These are phyloP conservation scores for Ridgeia piscesae DNA, from an alignment of 1,140 invertebrate genomes.

Conservation along the genomic window DNA sequence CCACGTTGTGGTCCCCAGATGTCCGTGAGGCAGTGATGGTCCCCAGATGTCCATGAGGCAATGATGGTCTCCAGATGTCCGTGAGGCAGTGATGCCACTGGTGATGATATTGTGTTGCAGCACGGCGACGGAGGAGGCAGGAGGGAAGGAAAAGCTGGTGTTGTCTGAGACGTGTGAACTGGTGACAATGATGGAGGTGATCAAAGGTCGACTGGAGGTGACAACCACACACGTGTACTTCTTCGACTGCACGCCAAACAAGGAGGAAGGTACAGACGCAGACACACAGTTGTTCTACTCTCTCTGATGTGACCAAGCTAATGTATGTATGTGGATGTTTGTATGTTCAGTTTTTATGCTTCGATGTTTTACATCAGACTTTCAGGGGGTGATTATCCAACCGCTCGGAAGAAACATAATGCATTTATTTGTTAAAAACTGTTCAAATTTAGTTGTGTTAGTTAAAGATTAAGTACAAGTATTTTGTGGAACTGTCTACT, in stretches of 20 bases:
- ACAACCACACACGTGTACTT: conserved; percentile 69
- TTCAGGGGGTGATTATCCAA: no score
- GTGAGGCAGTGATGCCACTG: neutral
- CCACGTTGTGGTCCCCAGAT: no score
- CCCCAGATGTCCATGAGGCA: no score
- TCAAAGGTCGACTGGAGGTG: conserved; percentile 68
- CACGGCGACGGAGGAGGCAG: conserved; percentile 38
- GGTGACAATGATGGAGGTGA: conserved; percentile 66
- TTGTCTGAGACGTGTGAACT: conserved; percentile 68
- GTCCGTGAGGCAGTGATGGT: no score
- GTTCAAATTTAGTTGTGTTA: no score
- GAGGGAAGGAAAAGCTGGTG: conserved; percentile 63
- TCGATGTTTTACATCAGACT: no score
- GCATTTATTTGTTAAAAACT: no score
- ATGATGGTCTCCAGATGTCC: neutral
- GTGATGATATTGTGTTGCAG: conserved; percentile 26
- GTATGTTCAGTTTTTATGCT: no score
- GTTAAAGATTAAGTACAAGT: no score
- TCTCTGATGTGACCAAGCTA: conserved; percentile 26
- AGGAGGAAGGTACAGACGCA: conserved; percentile 61
- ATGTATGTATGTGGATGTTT: neutral
- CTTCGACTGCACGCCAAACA: conserved; percentile 64
- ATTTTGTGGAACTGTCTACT: no score
- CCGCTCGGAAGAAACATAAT: no score
- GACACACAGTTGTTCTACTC: neutral